Base-by-base conservation (phyloP, 1,140 invertebrate species). In the Apis laboriosa region DNA sequence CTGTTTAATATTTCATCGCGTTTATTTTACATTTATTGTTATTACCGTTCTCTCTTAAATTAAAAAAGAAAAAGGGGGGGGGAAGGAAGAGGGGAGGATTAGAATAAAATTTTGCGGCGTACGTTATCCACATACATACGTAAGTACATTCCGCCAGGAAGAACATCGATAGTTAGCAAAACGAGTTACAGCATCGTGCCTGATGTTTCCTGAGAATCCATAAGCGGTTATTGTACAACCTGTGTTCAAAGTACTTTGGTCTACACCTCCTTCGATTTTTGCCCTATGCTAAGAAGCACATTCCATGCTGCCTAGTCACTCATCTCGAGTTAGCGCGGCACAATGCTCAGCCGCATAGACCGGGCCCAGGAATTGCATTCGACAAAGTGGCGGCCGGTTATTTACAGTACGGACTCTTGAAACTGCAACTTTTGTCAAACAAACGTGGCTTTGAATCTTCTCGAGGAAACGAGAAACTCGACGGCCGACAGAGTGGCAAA, bases 191-290 rank as follows among this genome's bases (percentile, higher is more conserved):
- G 72, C 79, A 81, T 80, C 51, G 21, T 7, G 51, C 7, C 13
- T n/a, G 51, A 34, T 74, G 72, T 81, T 81, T 81, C 79, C 72
- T 49, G 53, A 75, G 79, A 81, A 81, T 67, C 72, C 79, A 67
- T 75, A 75, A 81, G 79, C 79, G 61, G 70, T 81, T 75, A 81
- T 75, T 67, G 72, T 76, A 81, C 53, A 76, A 76, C 72, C 72
- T 56, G 55, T 58, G 79, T 51, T 81, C 79, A 75, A 81, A 81
- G 79, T 81, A 51, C 79, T 81, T 81, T 75, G 49, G 79, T 81
- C 79, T 76, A 81, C 79, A 81, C 79, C 72, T 81, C 61, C 79
- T 56, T 81, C 72, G 61, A 81, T 81, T 81, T 76, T 81, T 76
- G 79, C 79, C n/a, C 79, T 28, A 75, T 56, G 63, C 71, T 56